Conservation (phyloP, 2,113 vertebrate genomes). For the Ellobius talpinus region DNA sequence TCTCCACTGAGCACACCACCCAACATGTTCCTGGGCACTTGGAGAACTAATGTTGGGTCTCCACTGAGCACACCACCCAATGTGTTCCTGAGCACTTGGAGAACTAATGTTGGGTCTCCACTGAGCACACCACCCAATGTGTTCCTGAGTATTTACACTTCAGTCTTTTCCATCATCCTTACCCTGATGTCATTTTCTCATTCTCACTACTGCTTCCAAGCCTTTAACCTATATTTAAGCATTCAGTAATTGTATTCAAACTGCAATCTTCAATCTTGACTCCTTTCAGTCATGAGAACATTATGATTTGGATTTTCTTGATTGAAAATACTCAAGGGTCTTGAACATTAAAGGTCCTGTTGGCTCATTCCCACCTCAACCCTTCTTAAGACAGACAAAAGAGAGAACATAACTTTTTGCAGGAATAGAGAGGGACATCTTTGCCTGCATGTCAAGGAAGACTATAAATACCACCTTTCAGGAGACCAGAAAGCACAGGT, state of each 20-base stretch:
- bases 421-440: not conserved
- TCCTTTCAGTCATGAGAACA: not conserved
- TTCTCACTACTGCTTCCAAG: not conserved
- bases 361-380: not conserved
- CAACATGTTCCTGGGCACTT: not conserved
- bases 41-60: not conserved
- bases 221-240: not conserved
- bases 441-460: not conserved
- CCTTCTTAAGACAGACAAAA: not conserved
- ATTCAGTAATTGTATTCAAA: not conserved
- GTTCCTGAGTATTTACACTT: not conserved
- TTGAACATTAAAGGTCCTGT: not conserved
- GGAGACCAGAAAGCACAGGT: not conserved
- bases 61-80: too few species aligned
- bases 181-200: not conserved
- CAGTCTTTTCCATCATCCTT: not conserved
- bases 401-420: not conserved
- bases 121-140: too few species aligned
- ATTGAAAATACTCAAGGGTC: not conserved
- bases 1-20: not conserved
- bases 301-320: conserved; percentile 9
- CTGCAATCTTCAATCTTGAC: not conserved
- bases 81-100: not conserved
- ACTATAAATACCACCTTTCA: not conserved
- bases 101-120: not conserved